A percentile compares a stretch with the other conserved stretches of the same genome.
Conservation (phyloP, 2,888 invertebrate genomes). For the Apotomis capreana region DNA sequence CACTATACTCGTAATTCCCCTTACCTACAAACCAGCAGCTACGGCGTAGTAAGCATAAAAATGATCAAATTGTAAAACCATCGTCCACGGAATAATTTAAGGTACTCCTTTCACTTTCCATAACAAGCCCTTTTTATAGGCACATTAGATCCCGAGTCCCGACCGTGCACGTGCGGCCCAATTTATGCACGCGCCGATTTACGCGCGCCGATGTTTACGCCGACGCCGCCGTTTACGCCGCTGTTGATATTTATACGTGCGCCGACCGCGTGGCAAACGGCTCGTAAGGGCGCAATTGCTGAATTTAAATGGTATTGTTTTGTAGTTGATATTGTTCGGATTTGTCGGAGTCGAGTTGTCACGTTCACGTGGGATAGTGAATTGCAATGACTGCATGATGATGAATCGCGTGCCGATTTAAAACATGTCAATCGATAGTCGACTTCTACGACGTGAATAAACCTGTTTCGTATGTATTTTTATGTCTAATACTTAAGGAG, state of each 20-base stretch:
- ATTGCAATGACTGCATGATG: no score
- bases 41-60: neutral
- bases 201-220: constrained; percentile 19
- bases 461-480: no score
- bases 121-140: constrained; percentile 10
- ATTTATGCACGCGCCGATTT: constrained; percentile 5
- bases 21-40: no score
- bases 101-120: constrained; percentile 3
- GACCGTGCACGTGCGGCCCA: neutral
- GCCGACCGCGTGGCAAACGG: constrained; percentile 22
- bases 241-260: constrained; percentile 9
- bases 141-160: constrained; percentile 9
- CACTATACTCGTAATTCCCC: no score
- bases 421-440: no score
- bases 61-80: neutral
- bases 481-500: no score
- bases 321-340: neutral
- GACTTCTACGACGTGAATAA: no score
- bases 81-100: constrained; percentile 7
- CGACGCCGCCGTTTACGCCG: neutral
- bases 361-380: neutral
- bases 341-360: neutral
- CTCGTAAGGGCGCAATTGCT: constrained; percentile 7
- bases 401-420: no score
- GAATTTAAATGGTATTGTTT: constrained; percentile 26